Evolutionary conservation across 2,797 vertebrate species (phyloP).

Genomic region (Geotria australis): DNA sequence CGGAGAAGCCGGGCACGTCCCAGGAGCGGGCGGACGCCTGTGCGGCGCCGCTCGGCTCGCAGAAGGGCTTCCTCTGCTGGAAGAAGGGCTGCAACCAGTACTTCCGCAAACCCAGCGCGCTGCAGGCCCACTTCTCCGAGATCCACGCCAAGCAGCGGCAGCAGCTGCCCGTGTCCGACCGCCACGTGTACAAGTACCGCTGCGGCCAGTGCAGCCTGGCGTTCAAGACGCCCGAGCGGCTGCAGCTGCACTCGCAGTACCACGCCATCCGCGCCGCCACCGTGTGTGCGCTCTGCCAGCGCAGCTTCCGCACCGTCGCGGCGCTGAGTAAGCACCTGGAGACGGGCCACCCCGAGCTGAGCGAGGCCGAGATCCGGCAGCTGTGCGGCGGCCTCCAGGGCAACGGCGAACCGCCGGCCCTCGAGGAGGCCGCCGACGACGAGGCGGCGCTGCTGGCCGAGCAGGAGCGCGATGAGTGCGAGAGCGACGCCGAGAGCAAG

Average conservation of each 20-base stretch:
- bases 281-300: slow-evolving; percentile 96
- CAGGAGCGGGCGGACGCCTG: slow-evolving; percentile 22
- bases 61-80: slow-evolving; percentile 82
- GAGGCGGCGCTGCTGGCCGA: slow-evolving; percentile 66
- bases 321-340: slow-evolving; percentile 92
- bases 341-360: slow-evolving; percentile 81
- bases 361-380: slow-evolving; percentile 88
- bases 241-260: slow-evolving; percentile 94
- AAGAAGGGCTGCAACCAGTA: slow-evolving; percentile 97
- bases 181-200: slow-evolving; percentile 94
- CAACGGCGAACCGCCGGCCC: slow-evolving; percentile 68
- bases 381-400: slow-evolving; percentile 74
- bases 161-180: slow-evolving; percentile 78
- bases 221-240: slow-evolving; percentile 89
- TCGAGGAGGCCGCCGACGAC: slow-evolving; percentile 54
- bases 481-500: slow-evolving; percentile 84
- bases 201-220: slow-evolving; percentile 96
- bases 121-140: slow-evolving; percentile 89
- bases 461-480: slow-evolving; percentile 59
- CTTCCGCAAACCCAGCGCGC: slow-evolving; percentile 72
- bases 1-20: slow-evolving; percentile 30
- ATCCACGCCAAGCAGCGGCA: slow-evolving; percentile 65
- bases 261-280: slow-evolving; percentile 88
- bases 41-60: slow-evolving; percentile 13
- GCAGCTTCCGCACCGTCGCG: slow-evolving; percentile 86